Conservation (phyloP, 2,888 invertebrate species). For the Caenorhabditis uteleia region DNA sequence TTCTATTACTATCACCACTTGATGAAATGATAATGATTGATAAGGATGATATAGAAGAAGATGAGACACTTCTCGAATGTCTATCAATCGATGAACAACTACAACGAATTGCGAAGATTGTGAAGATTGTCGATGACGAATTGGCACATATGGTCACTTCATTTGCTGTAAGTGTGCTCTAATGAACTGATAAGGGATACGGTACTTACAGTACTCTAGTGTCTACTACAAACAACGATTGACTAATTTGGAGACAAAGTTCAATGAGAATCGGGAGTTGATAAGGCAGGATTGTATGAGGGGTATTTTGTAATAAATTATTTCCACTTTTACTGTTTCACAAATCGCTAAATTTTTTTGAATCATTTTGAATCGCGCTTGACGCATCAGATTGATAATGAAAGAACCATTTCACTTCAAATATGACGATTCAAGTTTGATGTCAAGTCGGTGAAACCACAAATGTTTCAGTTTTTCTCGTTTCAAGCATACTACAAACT, state of each 20-base stretch:
- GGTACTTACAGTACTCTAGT: conserved; percentile 26
- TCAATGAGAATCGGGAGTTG: conserved; percentile 30
- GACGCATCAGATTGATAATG: too few relatives aligned
- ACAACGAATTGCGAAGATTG: conserved; percentile 11
- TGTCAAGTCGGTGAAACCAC: too few relatives aligned
- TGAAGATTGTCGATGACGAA: conserved; percentile 22
- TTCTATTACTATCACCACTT: conserved; percentile 22
- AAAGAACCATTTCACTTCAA: too few relatives aligned
- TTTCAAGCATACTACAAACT: too few relatives aligned
- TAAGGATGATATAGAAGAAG: conserved; percentile 21
- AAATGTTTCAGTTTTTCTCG: too few relatives aligned
- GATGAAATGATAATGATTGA: conserved; percentile 31
- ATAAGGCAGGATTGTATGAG: conserved; percentile 23
- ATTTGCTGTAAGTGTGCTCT: conserved; percentile 33
- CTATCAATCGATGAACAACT: conserved; percentile 38
- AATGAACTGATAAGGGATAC: neutral
- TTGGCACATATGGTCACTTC: conserved; percentile 31
- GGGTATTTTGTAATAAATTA: neutral
- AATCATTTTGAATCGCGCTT: too few relatives aligned
- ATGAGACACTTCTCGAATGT: conserved; percentile 17
- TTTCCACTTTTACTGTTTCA: too few relatives aligned
- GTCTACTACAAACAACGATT: conserved; percentile 36
- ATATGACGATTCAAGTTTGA: too few relatives aligned
- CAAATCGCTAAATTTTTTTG: too few relatives aligned
- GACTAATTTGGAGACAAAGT: conserved; percentile 37